Evolutionary conservation across 2,113 vertebrate species (phyloP), one percentile per base, ranked within the genome.

Genomic region (Edolisoma coerulescens): DNA sequence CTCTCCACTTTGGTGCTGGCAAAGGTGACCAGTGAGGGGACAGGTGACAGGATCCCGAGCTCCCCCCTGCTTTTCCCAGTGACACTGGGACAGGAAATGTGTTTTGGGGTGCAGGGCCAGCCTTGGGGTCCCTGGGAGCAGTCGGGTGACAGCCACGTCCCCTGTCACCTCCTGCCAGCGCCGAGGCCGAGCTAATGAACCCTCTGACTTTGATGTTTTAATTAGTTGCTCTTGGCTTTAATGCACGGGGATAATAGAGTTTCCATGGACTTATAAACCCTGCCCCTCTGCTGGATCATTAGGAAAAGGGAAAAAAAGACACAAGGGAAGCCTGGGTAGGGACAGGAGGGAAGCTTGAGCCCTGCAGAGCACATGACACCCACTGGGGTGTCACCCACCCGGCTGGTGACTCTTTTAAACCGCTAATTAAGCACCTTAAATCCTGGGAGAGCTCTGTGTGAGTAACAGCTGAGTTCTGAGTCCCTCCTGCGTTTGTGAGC

Each of bases 191-290:
- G 44, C 70, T 94, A 92, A 84, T 91, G 85, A 97, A 94, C 93
- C 53, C n/a, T 54, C 80, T 27, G 86, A 89, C 95, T 94, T 95
- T 97, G 96, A 97, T 96, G 83, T 95, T 95, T 96, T 97, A 97
- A 97, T 97, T 95, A 90, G 80, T 59, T 84, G 78, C 91, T 94
- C 89, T 94, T 69, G 91, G 88, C 91, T 91, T 95, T 97, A 95
- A 89, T 76, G 84, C 79, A 28, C 20, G n/a, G 70, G 92, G 77
- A 87, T 96, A 95, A 93, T 86, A 77, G 92, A 90, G 81, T 96
- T 97, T 96, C 88, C 84, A 20, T 5, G 79, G 88, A 70, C 45
- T 94, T 90, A 93, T 30, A 96, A 95, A 92, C n/a, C 84, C 91
- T 93, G 75, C 44, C 63, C 82, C 63, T 93, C 68, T 32, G 49